These are phyloP conservation scores for Hyposmocoma kahamanoa DNA, from an alignment of 1,140 invertebrate genomes.

Conservation along the genomic window DNA sequence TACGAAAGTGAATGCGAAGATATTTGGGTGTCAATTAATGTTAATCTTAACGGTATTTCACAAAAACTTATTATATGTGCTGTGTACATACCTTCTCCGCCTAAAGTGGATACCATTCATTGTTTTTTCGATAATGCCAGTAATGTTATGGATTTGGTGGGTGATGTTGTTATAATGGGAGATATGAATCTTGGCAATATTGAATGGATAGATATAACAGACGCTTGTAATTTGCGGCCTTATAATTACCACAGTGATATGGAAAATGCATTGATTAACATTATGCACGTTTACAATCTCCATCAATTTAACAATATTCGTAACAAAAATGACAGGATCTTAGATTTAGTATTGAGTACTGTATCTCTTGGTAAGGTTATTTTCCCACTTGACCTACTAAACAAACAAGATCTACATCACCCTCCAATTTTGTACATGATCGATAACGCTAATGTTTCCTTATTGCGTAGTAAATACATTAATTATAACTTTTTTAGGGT, in stretches of 20 bases:
- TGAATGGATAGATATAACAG: not conserved
- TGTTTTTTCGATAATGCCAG: constrained; percentile 21
- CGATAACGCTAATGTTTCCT: not conserved
- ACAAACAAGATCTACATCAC: not conserved
- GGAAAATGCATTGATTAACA: not conserved
- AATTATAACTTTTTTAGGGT: not conserved
- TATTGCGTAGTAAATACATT: not conserved
- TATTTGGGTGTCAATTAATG: constrained; percentile 7
- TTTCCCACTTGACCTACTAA: not conserved
- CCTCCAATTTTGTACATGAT: not conserved
- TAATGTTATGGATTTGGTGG: constrained; percentile 1
- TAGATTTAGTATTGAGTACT: constrained; percentile 16
- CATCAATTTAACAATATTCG: constrained; percentile 13
- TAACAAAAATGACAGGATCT: constrained; percentile 12
- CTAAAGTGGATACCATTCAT: constrained; percentile 9
- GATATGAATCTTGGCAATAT: constrained; percentile 23
- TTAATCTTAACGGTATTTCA: not conserved
- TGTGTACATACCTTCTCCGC: constrained; percentile 23
- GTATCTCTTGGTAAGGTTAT: not conserved
- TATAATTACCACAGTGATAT: not conserved
- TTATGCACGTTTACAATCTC: constrained; percentile 8
- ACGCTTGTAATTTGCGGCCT: too few species aligned
- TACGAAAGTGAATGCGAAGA: constrained; percentile 12
- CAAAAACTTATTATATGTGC: constrained; percentile 13
- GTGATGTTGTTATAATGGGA: constrained; percentile 11